Evolutionary conservation across 2,888 invertebrate species (phyloP).

Genomic region (Hetaerina titia): DNA sequence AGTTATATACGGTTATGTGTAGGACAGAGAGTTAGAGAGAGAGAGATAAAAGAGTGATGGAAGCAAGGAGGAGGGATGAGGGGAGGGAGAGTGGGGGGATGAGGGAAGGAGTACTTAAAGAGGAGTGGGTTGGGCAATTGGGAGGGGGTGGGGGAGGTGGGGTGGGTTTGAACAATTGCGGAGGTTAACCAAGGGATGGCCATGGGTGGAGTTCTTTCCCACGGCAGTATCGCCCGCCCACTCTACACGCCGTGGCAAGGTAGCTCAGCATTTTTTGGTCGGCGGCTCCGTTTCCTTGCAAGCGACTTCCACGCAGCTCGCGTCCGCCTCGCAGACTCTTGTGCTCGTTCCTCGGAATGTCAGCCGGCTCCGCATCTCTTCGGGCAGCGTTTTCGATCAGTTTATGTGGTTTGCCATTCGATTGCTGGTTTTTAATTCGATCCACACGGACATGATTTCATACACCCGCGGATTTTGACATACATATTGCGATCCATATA

Average conservation of each 20-base stretch:
- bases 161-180: slow-evolving; percentile 63
- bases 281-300: background rate
- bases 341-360: background rate
- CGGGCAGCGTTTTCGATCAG: no score
- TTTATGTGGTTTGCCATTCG: no score
- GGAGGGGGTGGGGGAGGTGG: background rate
- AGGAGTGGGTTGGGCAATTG: slow-evolving; percentile 37
- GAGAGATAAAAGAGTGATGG: slow-evolving; percentile 22
- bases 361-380: no score
- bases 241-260: slow-evolving; percentile 48
- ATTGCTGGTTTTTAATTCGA: no score
- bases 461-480: no score
- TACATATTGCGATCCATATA: no score
- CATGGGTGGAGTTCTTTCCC: slow-evolving; percentile 64
- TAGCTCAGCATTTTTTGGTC: slow-evolving; percentile 5
- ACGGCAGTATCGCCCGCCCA: slow-evolving; percentile 48
- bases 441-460: no score
- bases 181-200: slow-evolving; percentile 65
- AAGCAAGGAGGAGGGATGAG: background rate
- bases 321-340: background rate
- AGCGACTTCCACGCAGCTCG: background rate
- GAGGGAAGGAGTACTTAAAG: slow-evolving; percentile 30
- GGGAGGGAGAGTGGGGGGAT: background rate
- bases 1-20: slow-evolving; percentile 57
- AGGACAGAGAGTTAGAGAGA: slow-evolving; percentile 22